Base-by-base conservation (phyloP, 2,113 vertebrate genomes). In the Gnathonemus echidnorhynchus region DNA sequence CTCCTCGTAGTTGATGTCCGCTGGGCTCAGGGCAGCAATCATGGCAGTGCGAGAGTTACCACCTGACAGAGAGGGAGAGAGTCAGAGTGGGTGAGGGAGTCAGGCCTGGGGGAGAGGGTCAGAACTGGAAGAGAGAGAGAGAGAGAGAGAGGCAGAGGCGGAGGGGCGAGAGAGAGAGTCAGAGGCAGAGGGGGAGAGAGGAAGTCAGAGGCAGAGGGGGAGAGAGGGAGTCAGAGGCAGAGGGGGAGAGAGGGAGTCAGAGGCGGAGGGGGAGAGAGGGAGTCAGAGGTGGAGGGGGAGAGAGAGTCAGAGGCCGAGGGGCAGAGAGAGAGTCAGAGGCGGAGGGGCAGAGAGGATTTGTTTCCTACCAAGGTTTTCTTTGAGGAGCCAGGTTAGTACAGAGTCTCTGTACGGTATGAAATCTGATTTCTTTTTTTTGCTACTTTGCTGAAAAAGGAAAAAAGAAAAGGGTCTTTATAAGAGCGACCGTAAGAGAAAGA, bases 331-430 rank as follows among this genome's bases (percentile, higher is more conserved):
- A 90, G 50, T 84, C 39, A 84, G 31, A 39, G 87, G 27, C 35
- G 9, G n/a, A 70, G 48, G 10, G 48, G 48, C 10, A 87, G 27
- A 86, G 39, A 21, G 53, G 19, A 56, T 21, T 66, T 10, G n/a
- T 86, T 35, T 84, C 91, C 77, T 86, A 96, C 95, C 95, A 90
- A 96, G 91, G 90, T 95, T 96, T 89, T 96, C 95, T 80, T 95
- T 95, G 80, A 96, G 93, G n/a, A 96, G 90, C 97, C 97, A 97
- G 66, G 97, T 97, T 74, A 97, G 96, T 13, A 97, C 97, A 0
- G 97, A 98, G 93, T 98, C 97, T 92, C 97, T 95, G 93, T 98
- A 98, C 3, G 97, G 97, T 70, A 98, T 97, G 87, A 97, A 97
- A 56, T 97, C 97, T 0, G 95, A 96, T 87, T 95, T 98, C 94